Evolutionary conservation across 2,888 invertebrate species (phyloP).

Genomic region (Heliconius charithonia): DNA sequence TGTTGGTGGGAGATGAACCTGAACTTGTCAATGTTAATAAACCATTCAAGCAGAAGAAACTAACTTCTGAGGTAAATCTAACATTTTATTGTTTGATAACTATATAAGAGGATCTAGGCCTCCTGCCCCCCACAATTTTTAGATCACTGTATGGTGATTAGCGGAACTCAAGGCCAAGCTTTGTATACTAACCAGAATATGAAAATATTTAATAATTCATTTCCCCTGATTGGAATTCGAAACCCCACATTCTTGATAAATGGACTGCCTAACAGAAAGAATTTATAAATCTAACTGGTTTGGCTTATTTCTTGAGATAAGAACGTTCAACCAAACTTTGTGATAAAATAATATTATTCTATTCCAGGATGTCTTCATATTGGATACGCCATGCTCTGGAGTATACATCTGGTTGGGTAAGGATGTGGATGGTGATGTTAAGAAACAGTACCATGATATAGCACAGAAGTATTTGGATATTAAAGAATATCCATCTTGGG

Average conservation of each 20-base stretch:
- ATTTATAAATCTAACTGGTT: too few species aligned
- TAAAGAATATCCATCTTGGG: constrained; percentile 90
- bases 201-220: not conserved
- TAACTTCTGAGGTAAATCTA: constrained; percentile 85
- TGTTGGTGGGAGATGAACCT: constrained; percentile 85
- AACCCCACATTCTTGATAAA: too few species aligned
- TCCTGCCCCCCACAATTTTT: too few species aligned
- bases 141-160: not conserved
- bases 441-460: constrained; percentile 86
- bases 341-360: not conserved
- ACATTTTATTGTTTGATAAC: too few species aligned
- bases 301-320: too few species aligned
- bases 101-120: too few species aligned
- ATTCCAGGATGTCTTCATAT: constrained; percentile 88
- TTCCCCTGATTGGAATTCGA: not conserved
- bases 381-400: constrained; percentile 90
- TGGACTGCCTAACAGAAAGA: too few species aligned
- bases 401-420: constrained; percentile 93
- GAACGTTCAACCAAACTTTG: too few species aligned
- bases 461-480: constrained; percentile 85
- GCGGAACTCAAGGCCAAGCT: not conserved
- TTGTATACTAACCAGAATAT: not conserved
- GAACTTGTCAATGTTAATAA: constrained; percentile 86
- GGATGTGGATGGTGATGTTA: constrained; percentile 85
- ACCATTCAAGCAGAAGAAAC: constrained; percentile 87